Conservation (phyloP, 2,888 invertebrate genomes). For the Agrotis exclamationis region DNA sequence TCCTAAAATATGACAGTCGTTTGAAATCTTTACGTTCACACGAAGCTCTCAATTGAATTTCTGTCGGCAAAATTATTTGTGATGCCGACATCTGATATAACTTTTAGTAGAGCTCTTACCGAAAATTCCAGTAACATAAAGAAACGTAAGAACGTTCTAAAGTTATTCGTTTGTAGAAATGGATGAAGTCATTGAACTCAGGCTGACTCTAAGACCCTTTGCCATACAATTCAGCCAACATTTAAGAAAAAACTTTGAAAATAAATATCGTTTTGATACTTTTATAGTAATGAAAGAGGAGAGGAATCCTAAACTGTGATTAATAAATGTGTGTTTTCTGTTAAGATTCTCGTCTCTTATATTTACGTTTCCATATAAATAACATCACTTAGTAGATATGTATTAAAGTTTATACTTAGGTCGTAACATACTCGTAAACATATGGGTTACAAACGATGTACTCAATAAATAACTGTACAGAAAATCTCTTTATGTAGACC, state of each 20-base stretch:
- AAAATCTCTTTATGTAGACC: constrained; percentile 12
- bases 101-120: constrained; percentile 21
- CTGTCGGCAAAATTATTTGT: constrained; percentile 44
- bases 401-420: neutral
- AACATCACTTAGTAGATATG: neutral
- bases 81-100: constrained; percentile 31
- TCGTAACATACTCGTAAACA: neutral
- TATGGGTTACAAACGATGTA: neutral
- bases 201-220: neutral
- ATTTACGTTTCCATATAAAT: neutral
- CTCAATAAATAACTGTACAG: neutral
- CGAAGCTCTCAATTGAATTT: constrained; percentile 65
- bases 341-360: neutral
- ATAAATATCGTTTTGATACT: constrained; percentile 23
- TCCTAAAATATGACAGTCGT: constrained; percentile 67
- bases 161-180: constrained; percentile 14
- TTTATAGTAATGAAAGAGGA: constrained; percentile 2
- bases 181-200: constrained; percentile 8
- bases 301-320: neutral
- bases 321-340: neutral
- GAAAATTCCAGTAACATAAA: constrained; percentile 10
- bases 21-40: constrained; percentile 66
- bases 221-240: constrained; percentile 5
- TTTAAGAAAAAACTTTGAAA: constrained; percentile 17
- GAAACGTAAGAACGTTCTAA: neutral